These are phyloP conservation scores for Epinotia brunnichana DNA, from an alignment of 2,888 invertebrate species.

Conservation along the genomic window DNA sequence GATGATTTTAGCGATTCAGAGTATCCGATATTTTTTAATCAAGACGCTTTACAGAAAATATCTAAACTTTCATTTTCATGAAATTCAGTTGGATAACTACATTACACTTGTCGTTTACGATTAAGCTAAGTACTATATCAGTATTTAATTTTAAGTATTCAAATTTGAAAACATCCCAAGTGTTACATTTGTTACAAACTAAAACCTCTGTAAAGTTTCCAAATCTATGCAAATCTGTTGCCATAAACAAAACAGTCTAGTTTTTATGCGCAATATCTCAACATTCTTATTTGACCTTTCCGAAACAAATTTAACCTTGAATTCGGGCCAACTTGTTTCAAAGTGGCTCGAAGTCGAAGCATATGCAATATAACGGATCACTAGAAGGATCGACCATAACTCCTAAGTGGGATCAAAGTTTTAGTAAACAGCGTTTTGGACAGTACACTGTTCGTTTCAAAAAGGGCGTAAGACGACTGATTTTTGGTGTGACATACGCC, in stretches of 20 bases:
- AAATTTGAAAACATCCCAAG: neutral
- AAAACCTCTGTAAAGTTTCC: neutral
- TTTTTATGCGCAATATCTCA: conserved; percentile 12
- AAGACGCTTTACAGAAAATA: too few species aligned
- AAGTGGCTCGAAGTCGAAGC: conserved; percentile 23
- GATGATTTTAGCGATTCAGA: too few species aligned
- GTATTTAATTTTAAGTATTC: neutral
- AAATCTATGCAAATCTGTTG: neutral
- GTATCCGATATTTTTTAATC: too few species aligned
- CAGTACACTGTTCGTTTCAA: neutral
- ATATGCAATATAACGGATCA: conserved; percentile 32
- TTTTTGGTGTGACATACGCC: neutral
- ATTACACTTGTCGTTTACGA: too few species aligned
- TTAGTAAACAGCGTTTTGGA: conserved; percentile 23
- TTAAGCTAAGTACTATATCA: too few species aligned
- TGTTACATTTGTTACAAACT: neutral
- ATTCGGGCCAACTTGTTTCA: conserved; percentile 8
- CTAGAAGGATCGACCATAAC: conserved; percentile 16
- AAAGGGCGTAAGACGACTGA: neutral
- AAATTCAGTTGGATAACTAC: neutral
- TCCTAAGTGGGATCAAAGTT: conserved; percentile 33
- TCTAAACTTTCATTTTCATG: neutral
- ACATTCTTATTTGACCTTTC: conserved; percentile 26
- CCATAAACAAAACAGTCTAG: conserved; percentile 3
- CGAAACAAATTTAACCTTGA: conserved; percentile 21